Base-by-base conservation (phyloP, 2,888 invertebrate species). In the Dasysyrphus albostriatus region DNA sequence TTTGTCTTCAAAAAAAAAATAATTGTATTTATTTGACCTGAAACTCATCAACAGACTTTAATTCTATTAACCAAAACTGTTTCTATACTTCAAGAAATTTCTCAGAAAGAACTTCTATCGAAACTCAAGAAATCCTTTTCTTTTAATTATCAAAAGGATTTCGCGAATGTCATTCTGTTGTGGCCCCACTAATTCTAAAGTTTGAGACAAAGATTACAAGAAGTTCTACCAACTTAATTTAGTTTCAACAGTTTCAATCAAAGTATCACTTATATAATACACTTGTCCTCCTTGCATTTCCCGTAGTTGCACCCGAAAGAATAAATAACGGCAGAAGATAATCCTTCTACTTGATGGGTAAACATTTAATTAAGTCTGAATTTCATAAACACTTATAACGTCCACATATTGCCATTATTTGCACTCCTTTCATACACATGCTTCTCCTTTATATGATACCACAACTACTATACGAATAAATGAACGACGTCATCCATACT, bases 301-400 rank as follows among this genome's bases (percentile, higher is more conserved):
- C 12, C 1, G n/a, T 7, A 44, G 2, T 32, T 29, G 1, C 5
- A 1, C 14, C n/a, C 37, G 37, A 49, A 73, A 10, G 42, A 42
- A 39, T 29, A 9, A 0, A 8, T 4, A 63, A 16, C 14, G 29
- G 4, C 24, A 37, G 39, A 37, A 29, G 16, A 34, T 37, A 54
- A 69, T 56, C 29, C 49, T 44, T 37, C 10, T 16, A 42, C 32
- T 16, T 44, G 65, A 54, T 72, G 76, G 54, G 76, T 77, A 76
- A 67, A 73, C 80, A 80, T 84, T 84, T 80, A 84, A 84, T 80
- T 80, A 84, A 84, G 67, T 76, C 72, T 76, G 51, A 70, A 61
- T 80, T 73, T 54, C 76, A 72, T 73, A 76, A 80, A 76, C 84
- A 84, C 70, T 76, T 80, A 51, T 34, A 70, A 65, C 42, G 63